A percentile compares a stretch with the other conserved stretches of the same genome.
Evolutionary conservation across 2,888 invertebrate species (phyloP).

Genomic region (Amphipoea lucens): DNA sequence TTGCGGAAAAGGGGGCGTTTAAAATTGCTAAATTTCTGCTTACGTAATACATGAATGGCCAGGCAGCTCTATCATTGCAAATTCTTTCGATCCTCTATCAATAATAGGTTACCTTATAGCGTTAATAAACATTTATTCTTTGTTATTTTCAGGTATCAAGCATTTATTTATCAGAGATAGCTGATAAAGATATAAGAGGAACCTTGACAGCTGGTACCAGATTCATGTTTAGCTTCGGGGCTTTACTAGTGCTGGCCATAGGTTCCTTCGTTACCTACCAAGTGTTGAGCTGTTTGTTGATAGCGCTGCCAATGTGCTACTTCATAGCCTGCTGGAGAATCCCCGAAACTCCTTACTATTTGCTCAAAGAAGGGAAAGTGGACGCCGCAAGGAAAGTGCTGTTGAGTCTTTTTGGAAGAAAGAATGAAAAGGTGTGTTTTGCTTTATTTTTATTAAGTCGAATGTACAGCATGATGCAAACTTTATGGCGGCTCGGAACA

Average conservation of each 20-base stretch:
- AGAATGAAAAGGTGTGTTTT: conserved; percentile 43
- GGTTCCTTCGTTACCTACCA: conserved; percentile 76
- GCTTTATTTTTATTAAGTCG: background rate
- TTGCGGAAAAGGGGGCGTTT: no score
- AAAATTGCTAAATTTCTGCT: no score
- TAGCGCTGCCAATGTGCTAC: conserved; percentile 81
- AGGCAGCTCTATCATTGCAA: background rate
- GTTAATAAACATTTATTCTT: background rate
- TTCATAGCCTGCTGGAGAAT: conserved; percentile 86
- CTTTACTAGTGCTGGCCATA: conserved; percentile 76
- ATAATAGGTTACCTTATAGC: background rate
- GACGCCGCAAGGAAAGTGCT: conserved; percentile 82
- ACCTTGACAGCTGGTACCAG: conserved; percentile 75
- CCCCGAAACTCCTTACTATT: conserved; percentile 90
- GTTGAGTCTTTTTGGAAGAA: conserved; percentile 44
- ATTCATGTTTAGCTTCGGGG: conserved; percentile 80
- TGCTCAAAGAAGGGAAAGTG: conserved; percentile 86
- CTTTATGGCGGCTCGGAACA: background rate
- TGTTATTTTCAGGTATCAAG: conserved; percentile 61
- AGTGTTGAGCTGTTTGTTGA: conserved; percentile 36
- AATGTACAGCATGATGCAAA: background rate
- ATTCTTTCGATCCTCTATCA: background rate
- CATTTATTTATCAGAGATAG: conserved; percentile 83
- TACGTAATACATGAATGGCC: no score
- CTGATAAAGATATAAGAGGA: conserved; percentile 83